Base-by-base conservation (phyloP, 1,140 invertebrate genomes). In the Trichonephila clavata region DNA sequence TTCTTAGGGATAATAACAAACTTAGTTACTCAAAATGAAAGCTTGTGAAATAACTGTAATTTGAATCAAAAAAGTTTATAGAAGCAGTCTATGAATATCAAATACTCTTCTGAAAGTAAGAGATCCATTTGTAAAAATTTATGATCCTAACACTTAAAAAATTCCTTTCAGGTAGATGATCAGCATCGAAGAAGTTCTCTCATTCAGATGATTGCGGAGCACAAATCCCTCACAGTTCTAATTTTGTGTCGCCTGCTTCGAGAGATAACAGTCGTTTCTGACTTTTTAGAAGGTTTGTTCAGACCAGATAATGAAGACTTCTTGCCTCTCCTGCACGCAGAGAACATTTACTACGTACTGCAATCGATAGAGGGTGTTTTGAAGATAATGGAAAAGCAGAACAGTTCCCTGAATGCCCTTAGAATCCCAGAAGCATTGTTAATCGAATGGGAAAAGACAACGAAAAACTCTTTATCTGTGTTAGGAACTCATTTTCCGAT, bases 311-410 rank as follows among this genome's bases (percentile, higher is more conserved):
- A 83, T 27, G 90, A 91, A 8, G 59, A 91, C 68, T 91, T 83
- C 59, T 43, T 24, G 13, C 90, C 80, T 14, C 71, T 91, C 27
- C 4, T 91, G 20, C 57, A 77, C 14, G 20, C 57, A 10, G 90
- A 91, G 24, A 91, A 91, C 43, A 20, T 24, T 4, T 91, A 91
- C 59, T 91, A 83, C n/a, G 90, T 83, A 16, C 32, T 91, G 21
- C 90, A 91, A 24, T 27, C 90, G 24, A 91, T 77, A 18, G 90
- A 91, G 59, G 90, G 90, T 5, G 60, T 91, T 39, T 63, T 91
- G 59, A 61, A 83, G 21, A 83, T 83, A 4, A 63, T 91, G 80
- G 39, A 39, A 24, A 5, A 63, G 27, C 90, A 91, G 43, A 83
- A 83, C 71, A 91, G 90, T 27, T 13, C 32, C 20, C 50, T 91